Percentiles rank a stretch among this genome's conserved stretches.
These are phyloP conservation scores for Paraescarpia echinospica DNA, from an alignment of 1,140 invertebrate genomes.

Conservation along the genomic window DNA sequence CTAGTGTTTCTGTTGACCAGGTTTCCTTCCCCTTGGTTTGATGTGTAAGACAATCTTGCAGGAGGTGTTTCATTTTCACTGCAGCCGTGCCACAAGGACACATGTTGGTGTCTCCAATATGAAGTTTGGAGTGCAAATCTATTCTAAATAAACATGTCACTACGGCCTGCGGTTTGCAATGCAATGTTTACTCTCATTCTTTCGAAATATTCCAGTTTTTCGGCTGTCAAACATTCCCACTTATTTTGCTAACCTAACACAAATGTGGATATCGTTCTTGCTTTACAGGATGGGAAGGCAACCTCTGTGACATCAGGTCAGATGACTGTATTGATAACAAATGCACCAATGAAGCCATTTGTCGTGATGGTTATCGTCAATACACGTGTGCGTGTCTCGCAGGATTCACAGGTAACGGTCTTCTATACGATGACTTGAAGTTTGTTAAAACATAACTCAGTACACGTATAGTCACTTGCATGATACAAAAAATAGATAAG, in stretches of 20 bases:
- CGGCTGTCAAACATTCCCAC: background rate
- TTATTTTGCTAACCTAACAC: background rate
- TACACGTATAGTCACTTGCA: no score
- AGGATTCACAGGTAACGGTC: constrained; percentile 17
- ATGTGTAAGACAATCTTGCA: no score
- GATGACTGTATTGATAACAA: constrained; percentile 70
- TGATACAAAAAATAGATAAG: no score
- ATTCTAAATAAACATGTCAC: background rate
- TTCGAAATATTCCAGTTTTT: background rate
- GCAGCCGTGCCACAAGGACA: no score
- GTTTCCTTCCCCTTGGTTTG: no score
- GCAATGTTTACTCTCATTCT: background rate
- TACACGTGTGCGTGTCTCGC: constrained; percentile 70
- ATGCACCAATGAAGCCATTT: constrained; percentile 86
- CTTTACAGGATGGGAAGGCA: constrained; percentile 88
- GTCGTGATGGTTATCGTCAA: constrained; percentile 60
- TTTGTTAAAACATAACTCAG: no score
- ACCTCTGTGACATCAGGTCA: constrained; percentile 85
- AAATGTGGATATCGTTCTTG: constrained; percentile 63
- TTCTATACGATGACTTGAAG: no score
- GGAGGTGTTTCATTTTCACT: no score
- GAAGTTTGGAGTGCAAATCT: background rate
- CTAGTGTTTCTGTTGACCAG: no score
- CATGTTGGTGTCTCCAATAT: no score
- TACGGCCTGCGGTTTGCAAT: background rate